Evolutionary conservation across 2,113 vertebrate genomes (phyloP).

Genomic region (Romanogobio albipinnatus): DNA sequence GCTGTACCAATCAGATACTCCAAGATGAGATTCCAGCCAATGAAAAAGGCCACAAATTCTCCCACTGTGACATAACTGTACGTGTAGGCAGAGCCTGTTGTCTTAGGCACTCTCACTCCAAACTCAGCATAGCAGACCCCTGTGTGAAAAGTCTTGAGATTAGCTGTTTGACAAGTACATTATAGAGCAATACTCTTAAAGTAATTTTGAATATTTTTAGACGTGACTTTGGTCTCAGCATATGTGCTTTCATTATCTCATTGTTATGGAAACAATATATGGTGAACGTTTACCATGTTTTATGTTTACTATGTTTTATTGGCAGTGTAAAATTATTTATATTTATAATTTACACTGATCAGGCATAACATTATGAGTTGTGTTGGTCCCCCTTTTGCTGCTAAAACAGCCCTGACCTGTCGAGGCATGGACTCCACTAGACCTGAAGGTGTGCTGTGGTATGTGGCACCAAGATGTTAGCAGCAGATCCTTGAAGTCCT

Average conservation of each 20-base stretch:
- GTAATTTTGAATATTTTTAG: neutral
- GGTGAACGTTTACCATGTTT: neutral
- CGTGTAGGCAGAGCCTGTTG: slow-evolving; percentile 96
- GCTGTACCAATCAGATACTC: slow-evolving; percentile 98
- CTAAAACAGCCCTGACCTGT: too few relatives aligned
- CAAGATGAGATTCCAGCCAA: slow-evolving; percentile 97
- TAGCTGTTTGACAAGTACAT: neutral
- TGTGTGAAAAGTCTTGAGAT: slow-evolving; percentile 57
- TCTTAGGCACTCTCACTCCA: slow-evolving; percentile 94
- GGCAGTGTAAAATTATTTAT: neutral
- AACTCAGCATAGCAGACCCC: slow-evolving; percentile 98
- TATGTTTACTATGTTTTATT: neutral
- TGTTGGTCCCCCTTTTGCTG: too few relatives aligned
- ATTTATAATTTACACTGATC: neutral
- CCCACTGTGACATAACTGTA: slow-evolving; percentile 98
- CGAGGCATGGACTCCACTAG: too few relatives aligned
- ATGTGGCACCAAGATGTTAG: too few relatives aligned
- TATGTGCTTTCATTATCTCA: neutral
- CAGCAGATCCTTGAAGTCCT: too few relatives aligned
- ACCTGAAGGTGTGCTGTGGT: too few relatives aligned
- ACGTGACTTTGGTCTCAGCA: neutral
- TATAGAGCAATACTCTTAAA: neutral
- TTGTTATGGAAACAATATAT: neutral
- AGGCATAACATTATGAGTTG: too few relatives aligned
- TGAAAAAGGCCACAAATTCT: slow-evolving; percentile 96